A percentile compares a stretch with the other conserved stretches of the same genome.
These are phyloP conservation scores for Brachyhypopomus gauderio DNA, from an alignment of 2,113 vertebrate genomes.

Conservation along the genomic window DNA sequence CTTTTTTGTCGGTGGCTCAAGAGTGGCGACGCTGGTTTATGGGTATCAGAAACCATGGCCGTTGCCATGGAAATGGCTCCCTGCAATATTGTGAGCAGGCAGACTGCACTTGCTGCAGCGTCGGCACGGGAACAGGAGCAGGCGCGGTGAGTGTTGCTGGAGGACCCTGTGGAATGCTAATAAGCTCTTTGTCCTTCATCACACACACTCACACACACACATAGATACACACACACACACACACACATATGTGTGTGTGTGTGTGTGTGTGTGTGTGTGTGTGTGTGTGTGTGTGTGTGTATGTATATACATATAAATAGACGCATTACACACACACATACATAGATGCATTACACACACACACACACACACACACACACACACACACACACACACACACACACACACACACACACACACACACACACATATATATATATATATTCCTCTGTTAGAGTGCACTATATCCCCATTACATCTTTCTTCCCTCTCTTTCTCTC, in stretches of 20 bases:
- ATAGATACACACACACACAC: constrained; percentile 35
- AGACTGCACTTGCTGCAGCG: constrained; percentile 65
- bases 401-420: constrained; percentile 34
- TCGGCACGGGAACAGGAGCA: constrained; percentile 40
- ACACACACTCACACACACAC: constrained; percentile 50
- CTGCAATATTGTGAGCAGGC: constrained; percentile 76
- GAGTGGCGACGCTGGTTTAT: constrained; percentile 65
- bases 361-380: constrained; percentile 49
- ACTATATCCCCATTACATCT: too few relatives aligned
- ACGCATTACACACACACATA: too few relatives aligned
- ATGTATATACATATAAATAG: too few relatives aligned
- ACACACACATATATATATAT: neutral
- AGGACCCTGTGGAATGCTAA: constrained; percentile 76
- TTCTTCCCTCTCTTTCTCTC: constrained; percentile 2
- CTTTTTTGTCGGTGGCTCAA: constrained; percentile 71
- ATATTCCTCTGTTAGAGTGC: neutral
- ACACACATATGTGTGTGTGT: constrained; percentile 34
- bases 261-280: too few relatives aligned
- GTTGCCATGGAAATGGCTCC: constrained; percentile 78
- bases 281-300: too few relatives aligned
- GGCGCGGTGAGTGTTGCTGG: constrained; percentile 66
- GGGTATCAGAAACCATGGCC: constrained; percentile 78
- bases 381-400: constrained; percentile 31
- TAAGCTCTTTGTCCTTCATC: constrained; percentile 76
- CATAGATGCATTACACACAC: constrained; percentile 41